Percentiles rank a stretch among this genome's conserved stretches.
These are phyloP conservation scores for Leptinotarsa defecta DNA, from an alignment of 1,140 invertebrate genomes.

Conservation along the genomic window DNA sequence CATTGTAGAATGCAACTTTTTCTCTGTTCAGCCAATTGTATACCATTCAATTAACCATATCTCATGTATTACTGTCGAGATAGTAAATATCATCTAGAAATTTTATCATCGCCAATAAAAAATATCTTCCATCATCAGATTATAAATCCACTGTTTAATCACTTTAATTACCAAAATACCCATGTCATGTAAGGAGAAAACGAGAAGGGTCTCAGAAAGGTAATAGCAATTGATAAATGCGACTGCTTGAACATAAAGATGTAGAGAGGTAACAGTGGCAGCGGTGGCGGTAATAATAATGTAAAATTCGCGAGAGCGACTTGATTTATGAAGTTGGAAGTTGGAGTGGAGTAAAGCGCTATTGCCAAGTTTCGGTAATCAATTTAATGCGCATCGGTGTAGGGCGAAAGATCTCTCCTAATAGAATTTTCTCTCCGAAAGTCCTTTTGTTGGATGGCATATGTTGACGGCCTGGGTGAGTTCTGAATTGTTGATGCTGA, in stretches of 20 bases:
- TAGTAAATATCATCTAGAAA: too few species aligned
- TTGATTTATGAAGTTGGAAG: conserved; percentile 34
- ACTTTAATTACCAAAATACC: background rate
- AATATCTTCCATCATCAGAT: too few species aligned
- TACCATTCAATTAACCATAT: too few species aligned
- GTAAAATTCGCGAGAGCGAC: conserved; percentile 27
- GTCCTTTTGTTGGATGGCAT: background rate
- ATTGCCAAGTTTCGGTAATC: conserved; percentile 16
- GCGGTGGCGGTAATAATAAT: conserved; percentile 27
- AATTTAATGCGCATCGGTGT: background rate
- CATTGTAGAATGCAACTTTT: too few species aligned
- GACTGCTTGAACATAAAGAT: conserved; percentile 27
- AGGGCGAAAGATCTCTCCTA: background rate
- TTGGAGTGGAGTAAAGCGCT: conserved; percentile 3
- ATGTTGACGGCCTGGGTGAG: background rate
- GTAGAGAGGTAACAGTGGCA: conserved; percentile 26
- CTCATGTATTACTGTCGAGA: too few species aligned
- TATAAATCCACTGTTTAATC: background rate
- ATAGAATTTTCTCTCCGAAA: background rate
- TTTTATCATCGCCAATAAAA: too few species aligned
- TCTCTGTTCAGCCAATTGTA: too few species aligned
- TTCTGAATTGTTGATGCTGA: too few species aligned
- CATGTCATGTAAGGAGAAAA: background rate
- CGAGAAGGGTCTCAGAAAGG: background rate
- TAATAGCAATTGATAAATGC: conserved; percentile 30